A percentile compares a stretch with the other conserved stretches of the same genome.
Conservation (phyloP, 2,797 vertebrate genomes). For the Myotis pilosus region DNA sequence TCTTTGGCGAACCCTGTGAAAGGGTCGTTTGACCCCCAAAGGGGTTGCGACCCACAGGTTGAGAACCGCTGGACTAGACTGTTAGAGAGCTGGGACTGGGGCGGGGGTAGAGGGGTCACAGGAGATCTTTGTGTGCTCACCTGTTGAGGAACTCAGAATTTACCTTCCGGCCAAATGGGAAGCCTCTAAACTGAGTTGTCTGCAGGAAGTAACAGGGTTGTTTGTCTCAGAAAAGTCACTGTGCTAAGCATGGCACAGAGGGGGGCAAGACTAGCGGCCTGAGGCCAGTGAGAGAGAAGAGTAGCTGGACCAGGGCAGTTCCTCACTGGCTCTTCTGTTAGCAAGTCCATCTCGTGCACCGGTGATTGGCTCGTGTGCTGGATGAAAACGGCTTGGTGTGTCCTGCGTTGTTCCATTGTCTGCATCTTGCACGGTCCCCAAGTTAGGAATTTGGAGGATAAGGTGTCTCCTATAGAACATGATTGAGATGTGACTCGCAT, state of each 20-base stretch:
- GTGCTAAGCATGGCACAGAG: not conserved
- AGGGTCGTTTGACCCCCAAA: too few species aligned
- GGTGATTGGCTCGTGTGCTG: not conserved
- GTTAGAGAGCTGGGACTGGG: not conserved
- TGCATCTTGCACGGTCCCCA: not conserved
- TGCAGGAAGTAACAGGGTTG: not conserved
- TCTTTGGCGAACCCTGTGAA: too few species aligned
- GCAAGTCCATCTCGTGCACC: not conserved
- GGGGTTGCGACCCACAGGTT: too few species aligned
- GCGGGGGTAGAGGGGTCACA: not conserved
- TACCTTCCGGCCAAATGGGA: not conserved
- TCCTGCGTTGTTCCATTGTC: not conserved
- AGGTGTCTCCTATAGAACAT: not conserved
- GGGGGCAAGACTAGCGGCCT: not conserved
- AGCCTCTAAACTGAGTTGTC: not conserved
- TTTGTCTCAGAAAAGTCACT: not conserved
- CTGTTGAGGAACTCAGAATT: not conserved
- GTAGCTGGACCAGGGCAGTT: not conserved
- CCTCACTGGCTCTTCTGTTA: not conserved
- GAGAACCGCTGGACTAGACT: too few species aligned
- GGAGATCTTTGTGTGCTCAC: not conserved
- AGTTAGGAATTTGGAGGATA: not conserved
- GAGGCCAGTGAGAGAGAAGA: not conserved
- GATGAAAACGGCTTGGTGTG: not conserved
- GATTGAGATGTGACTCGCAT: not conserved